Conservation (phyloP, 2,797 vertebrate genomes). For the Oreortyx pictus region DNA sequence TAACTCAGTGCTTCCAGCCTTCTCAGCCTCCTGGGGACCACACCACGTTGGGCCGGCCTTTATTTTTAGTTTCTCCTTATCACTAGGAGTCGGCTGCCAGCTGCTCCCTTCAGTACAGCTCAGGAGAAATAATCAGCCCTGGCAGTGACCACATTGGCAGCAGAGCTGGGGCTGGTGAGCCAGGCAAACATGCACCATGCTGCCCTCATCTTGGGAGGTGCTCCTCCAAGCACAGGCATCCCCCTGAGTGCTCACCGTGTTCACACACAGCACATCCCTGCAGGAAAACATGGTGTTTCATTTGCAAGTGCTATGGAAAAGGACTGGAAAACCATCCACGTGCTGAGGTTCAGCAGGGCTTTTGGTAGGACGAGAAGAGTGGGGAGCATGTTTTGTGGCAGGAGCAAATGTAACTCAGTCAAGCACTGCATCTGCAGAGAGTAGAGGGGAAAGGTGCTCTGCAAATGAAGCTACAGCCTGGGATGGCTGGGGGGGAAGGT, state of each 20-base stretch:
- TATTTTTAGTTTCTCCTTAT: conserved; percentile 26
- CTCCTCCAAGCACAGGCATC: neutral
- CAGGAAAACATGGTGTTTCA: accelerated
- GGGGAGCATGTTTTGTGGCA: neutral
- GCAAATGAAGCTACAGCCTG: neutral
- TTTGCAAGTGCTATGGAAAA: neutral
- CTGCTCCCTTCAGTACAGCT: neutral
- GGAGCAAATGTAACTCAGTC: neutral
- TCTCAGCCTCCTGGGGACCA: neutral
- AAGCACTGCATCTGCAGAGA: neutral
- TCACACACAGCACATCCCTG: neutral
- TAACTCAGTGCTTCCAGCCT: neutral
- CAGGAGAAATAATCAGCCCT: neutral
- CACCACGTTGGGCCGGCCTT: neutral
- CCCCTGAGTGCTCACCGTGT: neutral
- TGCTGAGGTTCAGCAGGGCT: neutral
- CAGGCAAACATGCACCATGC: accelerated
- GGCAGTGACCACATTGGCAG: neutral
- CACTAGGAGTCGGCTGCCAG: neutral
- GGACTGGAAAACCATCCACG: neutral
- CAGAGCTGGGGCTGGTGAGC: neutral
- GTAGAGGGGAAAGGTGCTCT: neutral
- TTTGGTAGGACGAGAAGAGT: accelerated
- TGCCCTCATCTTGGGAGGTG: neutral
- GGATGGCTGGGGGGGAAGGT: neutral